Percentiles rank a stretch among this genome's conserved stretches.
phyloP scores from a whole-genome alignment of 2,888 invertebrate genomes.

The Neoaliturus tenellus region DNA sequence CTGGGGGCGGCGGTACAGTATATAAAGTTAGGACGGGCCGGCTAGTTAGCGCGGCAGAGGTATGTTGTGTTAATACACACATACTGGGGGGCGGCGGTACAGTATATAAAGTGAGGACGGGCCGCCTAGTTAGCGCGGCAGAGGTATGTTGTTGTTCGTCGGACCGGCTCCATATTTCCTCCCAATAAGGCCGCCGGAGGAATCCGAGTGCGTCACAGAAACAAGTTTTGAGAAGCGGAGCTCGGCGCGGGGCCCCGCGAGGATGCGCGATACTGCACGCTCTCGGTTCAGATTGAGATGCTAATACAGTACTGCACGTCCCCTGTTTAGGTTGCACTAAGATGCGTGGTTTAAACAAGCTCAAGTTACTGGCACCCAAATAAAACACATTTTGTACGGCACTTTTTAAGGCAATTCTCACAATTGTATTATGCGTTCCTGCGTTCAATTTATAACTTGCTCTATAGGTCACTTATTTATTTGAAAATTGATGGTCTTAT shows the following conservation, averaged over 20 bases:
- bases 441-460: too few species aligned
- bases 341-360: too few species aligned
- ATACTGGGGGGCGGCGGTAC: too few species aligned
- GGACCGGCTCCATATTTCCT: slow-evolving; percentile 46
- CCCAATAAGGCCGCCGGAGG: slow-evolving; percentile 41
- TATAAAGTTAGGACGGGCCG: too few species aligned
- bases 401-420: too few species aligned
- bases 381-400: too few species aligned
- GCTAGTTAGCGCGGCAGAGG: slow-evolving; percentile 1
- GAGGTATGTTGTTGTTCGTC: slow-evolving; percentile 3
- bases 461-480: too few species aligned
- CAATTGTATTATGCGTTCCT: too few species aligned
- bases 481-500: too few species aligned
- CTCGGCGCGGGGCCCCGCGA: neutral
- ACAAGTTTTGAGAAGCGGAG: slow-evolving; percentile 32
- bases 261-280: slow-evolving; percentile 1
- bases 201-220: slow-evolving; percentile 44
- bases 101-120: neutral
- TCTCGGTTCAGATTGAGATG: neutral
- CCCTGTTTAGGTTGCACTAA: neutral
- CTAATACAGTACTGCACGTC: neutral
- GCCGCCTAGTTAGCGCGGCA: slow-evolving; percentile 11
- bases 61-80: too few species aligned
- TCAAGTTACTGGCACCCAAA: too few species aligned
- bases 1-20: too few species aligned